Percentiles rank a stretch among this genome's conserved stretches.
These are phyloP conservation scores for Zele albiditarsus DNA, from an alignment of 2,888 invertebrate genomes.

Conservation along the genomic window DNA sequence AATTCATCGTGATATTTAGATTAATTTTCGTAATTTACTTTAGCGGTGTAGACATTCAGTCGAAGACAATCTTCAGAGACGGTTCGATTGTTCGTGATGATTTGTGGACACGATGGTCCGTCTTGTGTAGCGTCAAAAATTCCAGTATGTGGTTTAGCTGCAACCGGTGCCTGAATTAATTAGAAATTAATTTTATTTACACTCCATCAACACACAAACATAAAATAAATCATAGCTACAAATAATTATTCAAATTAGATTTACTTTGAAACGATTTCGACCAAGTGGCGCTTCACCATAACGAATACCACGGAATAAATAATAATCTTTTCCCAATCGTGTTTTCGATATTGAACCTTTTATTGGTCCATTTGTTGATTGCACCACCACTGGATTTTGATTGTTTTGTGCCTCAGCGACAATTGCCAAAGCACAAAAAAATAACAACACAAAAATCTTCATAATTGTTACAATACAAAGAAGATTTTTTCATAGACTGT, in stretches of 20 bases:
- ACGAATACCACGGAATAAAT: constrained; percentile 61
- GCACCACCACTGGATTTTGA: no score
- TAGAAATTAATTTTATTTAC: not conserved
- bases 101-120: constrained; percentile 76
- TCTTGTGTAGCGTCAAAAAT: constrained; percentile 76
- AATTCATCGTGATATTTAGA: no score
- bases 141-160: constrained; percentile 73
- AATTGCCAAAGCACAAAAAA: no score
- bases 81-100: constrained; percentile 49
- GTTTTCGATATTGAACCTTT: constrained; percentile 57
- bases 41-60: constrained; percentile 77
- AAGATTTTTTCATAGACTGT: no score
- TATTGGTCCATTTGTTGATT: constrained; percentile 25
- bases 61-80: constrained; percentile 78
- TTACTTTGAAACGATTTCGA: constrained; percentile 61
- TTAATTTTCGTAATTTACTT: no score
- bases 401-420: no score
- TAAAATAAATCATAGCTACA: no score
- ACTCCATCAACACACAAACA: no score
- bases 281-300: no score
- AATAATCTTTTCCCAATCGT: constrained; percentile 57
- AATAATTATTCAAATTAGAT: no score
- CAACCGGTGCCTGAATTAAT: constrained; percentile 73
- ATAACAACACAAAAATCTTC: no score
- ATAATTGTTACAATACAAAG: no score